Conservation (phyloP, 2,113 vertebrate genomes). For the Barnardius zonarius region DNA sequence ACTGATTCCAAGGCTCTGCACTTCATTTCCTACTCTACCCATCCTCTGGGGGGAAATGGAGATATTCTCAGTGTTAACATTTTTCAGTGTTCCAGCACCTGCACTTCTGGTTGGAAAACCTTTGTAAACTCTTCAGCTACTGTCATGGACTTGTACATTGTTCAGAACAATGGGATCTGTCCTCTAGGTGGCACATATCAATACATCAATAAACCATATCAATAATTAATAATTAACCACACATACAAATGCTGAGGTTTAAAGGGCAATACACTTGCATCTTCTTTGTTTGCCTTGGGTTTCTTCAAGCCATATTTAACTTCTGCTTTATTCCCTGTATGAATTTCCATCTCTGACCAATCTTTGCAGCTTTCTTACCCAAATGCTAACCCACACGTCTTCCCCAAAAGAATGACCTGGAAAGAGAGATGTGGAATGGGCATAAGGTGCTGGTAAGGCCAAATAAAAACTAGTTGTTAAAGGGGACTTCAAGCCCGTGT, state of each 20-base stretch:
- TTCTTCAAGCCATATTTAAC: background rate
- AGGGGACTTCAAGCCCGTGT: background rate
- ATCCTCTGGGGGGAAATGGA: rapidly evolving
- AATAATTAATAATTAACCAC: constrained; percentile 49
- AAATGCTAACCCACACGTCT: background rate
- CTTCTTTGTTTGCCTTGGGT: background rate
- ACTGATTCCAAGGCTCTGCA: background rate
- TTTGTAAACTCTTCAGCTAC: background rate
- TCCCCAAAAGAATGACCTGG: background rate
- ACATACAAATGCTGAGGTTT: background rate
- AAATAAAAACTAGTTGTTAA: background rate
- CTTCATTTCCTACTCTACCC: background rate
- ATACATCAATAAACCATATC: constrained; percentile 43
- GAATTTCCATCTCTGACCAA: background rate
- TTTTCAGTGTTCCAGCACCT: background rate
- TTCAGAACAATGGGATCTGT: constrained; percentile 7
- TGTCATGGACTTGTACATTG: background rate
- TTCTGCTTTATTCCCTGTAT: background rate
- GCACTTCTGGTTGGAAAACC: background rate
- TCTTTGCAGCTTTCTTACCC: background rate
- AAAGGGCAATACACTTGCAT: constrained; percentile 42
- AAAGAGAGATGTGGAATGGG: background rate
- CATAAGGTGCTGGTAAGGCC: background rate
- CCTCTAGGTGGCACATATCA: constrained; percentile 20
- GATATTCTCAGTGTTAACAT: background rate